A percentile compares a stretch with the other conserved stretches of the same genome.
These are phyloP conservation scores for Pristionchus maxplancki DNA, from an alignment of 2,888 invertebrate genomes.

Conservation along the genomic window DNA sequence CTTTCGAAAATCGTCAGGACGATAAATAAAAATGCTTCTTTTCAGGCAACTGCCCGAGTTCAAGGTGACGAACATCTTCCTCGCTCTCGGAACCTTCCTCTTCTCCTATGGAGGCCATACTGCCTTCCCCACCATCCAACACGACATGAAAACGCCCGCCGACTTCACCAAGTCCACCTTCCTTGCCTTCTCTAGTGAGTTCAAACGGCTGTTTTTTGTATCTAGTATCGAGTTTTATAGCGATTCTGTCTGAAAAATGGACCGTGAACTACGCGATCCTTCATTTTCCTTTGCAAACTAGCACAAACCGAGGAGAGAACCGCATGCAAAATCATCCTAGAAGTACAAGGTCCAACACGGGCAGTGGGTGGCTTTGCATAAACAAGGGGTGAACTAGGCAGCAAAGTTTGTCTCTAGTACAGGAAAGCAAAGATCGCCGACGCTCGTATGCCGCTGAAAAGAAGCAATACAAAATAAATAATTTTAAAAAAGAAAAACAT, in stretches of 20 bases:
- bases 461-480: too few species aligned
- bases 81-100: conserved; percentile 74
- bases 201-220: too few species aligned
- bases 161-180: conserved; percentile 72
- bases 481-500: too few species aligned
- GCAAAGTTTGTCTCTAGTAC: neutral
- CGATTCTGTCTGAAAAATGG: too few species aligned
- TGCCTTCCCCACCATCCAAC: conserved; percentile 74
- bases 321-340: neutral
- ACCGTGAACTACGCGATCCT: neutral
- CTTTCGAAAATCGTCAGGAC: too few species aligned
- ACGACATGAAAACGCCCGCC: conserved; percentile 74
- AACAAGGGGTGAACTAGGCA: neutral
- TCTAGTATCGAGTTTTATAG: too few species aligned
- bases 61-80: conserved; percentile 59
- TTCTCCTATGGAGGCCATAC: conserved; percentile 75
- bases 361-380: neutral
- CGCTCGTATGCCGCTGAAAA: neutral
- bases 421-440: neutral
- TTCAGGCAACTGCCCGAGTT: conserved; percentile 19
- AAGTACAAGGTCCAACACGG: neutral
- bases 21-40: too few species aligned
- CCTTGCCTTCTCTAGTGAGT: conserved; percentile 64
- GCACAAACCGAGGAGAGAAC: neutral
- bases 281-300: neutral